Conservation (phyloP, 2,888 invertebrate species). For the Cosmia pyralina region DNA sequence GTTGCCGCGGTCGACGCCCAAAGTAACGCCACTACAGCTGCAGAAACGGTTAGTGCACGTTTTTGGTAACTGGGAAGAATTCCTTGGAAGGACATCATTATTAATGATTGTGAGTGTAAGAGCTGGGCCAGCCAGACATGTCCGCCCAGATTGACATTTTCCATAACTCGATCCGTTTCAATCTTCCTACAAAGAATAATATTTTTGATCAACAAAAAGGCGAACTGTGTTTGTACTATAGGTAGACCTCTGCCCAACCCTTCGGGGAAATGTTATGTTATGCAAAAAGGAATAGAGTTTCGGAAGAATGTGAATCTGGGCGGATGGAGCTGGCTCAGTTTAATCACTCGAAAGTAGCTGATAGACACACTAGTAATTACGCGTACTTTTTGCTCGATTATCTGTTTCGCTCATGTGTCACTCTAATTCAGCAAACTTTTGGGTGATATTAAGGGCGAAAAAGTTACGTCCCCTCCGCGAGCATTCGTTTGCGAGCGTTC, state of each 20-base stretch:
- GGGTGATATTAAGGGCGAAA: not conserved
- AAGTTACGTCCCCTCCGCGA: not conserved
- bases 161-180: not conserved
- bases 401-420: not conserved
- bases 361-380: not conserved
- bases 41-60: slow-evolving; percentile 83
- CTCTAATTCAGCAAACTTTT: not conserved
- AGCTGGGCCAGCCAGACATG: not conserved
- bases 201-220: not conserved
- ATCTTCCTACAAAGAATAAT: not conserved
- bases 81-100: not conserved
- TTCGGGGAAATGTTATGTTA: no score
- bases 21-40: slow-evolving; percentile 85
- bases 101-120: not conserved
- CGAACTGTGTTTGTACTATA: no score
- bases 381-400: not conserved
- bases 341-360: not conserved
- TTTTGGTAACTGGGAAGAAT: not conserved
- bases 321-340: not conserved
- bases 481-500: slow-evolving; percentile 8
- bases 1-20: slow-evolving; percentile 81
- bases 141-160: not conserved
- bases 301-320: not conserved
- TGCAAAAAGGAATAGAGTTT: not conserved
- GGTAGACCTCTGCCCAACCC: no score